Evolutionary conservation across 2,888 invertebrate species (phyloP).

Genomic region (Napeogenes sylphis): DNA sequence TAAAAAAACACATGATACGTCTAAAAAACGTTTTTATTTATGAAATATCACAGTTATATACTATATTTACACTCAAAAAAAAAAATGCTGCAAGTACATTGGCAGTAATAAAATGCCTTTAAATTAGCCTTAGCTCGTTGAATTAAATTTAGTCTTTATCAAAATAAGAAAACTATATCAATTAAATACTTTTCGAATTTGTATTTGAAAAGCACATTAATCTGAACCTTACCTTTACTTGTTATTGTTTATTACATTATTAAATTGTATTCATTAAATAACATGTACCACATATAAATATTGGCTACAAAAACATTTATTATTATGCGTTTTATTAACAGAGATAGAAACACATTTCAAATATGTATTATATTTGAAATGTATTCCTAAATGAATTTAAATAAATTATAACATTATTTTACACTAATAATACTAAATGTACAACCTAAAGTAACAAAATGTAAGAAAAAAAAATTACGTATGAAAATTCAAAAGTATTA

Average conservation of each 20-base stretch:
- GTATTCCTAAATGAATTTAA: not conserved
- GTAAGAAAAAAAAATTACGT: not conserved
- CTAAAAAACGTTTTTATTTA: constrained; percentile 34
- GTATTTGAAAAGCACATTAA: not conserved
- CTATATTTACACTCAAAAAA: constrained; percentile 49
- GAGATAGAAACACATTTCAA: too few species aligned
- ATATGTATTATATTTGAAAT: too few species aligned
- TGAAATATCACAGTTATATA: constrained; percentile 57
- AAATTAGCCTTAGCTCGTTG: constrained; percentile 27
- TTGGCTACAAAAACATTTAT: too few species aligned
- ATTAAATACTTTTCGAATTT: constrained; percentile 1
- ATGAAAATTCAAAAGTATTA: not conserved
- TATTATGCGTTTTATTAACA: not conserved
- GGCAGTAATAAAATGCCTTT: constrained; percentile 21
- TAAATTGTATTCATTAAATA: too few species aligned
- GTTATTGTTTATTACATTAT: not conserved
- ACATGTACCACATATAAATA: too few species aligned
- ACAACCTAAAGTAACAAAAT: too few species aligned
- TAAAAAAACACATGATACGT: constrained; percentile 14
- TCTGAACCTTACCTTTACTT: not conserved
- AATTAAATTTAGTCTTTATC: constrained; percentile 35
- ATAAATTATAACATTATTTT: constrained; percentile 7
- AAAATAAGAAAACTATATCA: constrained; percentile 15
- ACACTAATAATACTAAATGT: not conserved
- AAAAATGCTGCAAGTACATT: constrained; percentile 18